Evolutionary conservation across 2,888 invertebrate genomes (phyloP), one percentile per base, ranked within the genome.

Genomic region (Venustoraphidia nigricollis): DNA sequence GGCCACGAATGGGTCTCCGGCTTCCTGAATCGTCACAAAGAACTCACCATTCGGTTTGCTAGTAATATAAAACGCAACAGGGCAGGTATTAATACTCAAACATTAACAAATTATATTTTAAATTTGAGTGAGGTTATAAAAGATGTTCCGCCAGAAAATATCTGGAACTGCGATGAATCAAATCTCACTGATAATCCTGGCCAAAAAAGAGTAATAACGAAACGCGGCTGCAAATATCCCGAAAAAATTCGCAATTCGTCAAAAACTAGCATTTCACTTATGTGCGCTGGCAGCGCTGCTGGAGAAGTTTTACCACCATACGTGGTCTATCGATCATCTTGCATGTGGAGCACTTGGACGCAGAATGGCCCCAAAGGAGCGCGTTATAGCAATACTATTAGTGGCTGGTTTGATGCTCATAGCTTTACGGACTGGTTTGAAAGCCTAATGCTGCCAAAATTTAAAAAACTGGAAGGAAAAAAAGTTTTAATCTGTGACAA

Each of bases 121-220:
- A 43, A n/a, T 43, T 45, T 38, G 34, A 44, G 36, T 34, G 44
- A 41, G 36, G 44, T 35, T 14, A 36, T 35, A 45, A 46, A 45
- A 36, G 42, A 10, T 40, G 34, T 35, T 48, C 46, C 10, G 45
- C 41, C 36, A 48, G 17, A 17, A 4, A 17, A 17, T 17, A 17
- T 17, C 17, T 17, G 17, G 17, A 17, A 17, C 17, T 17, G 45
- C 41, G 52, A 52, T 37, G 50, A 57, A 55, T 42, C 53, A 54
- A 48, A 62, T 56, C 41, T 60, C 55, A 54, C 60, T 57, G 52
- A 59, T 51, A 57, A 62, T 49, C 57, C 60, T 34, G 60, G 57
- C 1, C 44, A 38, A 34, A 58, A 56, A 53, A 55, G 47, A 41
- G 41, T 48, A 35, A 48, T 55, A 34, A 46, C 40, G 50, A 52